Evolutionary conservation across 2,797 vertebrate species (phyloP).

Genomic region (Fistularia tabacaria): DNA sequence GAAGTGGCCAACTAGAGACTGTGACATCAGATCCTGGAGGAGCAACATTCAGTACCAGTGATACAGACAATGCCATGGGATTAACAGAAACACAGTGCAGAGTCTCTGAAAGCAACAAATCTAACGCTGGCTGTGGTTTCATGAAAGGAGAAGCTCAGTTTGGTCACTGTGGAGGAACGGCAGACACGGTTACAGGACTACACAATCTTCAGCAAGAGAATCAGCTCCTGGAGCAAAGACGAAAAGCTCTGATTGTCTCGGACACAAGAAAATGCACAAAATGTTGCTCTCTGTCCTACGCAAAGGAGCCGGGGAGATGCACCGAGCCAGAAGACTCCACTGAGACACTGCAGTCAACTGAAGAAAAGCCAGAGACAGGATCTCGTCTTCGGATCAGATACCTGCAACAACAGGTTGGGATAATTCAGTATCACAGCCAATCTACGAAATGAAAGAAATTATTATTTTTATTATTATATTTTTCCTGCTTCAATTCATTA

Average conservation of each 20-base stretch:
- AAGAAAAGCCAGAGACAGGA: slow-evolving; percentile 17
- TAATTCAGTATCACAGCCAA: too few species aligned
- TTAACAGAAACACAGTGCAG: slow-evolving; percentile 3
- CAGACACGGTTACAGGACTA: slow-evolving; percentile 34
- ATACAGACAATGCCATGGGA: background rate
- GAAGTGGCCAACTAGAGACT: background rate
- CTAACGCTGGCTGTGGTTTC: slow-evolving; percentile 19
- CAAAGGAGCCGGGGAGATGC: slow-evolving; percentile 3
- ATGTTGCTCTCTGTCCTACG: slow-evolving; percentile 8
- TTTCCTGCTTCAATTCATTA: too few species aligned
- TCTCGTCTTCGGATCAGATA: slow-evolving; percentile 28
- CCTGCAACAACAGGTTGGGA: slow-evolving; percentile 60
- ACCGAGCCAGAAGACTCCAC: slow-evolving; percentile 7
- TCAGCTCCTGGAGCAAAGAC: slow-evolving; percentile 48
- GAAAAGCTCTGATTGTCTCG: slow-evolving; percentile 3
- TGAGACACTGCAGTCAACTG: slow-evolving; percentile 8
- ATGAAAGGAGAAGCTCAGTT: slow-evolving; percentile 10
- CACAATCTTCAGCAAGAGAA: slow-evolving; percentile 50
- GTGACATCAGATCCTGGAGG: slow-evolving; percentile 11
- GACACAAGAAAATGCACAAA: background rate
- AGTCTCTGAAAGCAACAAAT: slow-evolving; percentile 16
- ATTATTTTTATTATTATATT: too few species aligned
- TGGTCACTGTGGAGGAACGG: slow-evolving; percentile 11
- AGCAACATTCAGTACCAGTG: background rate
- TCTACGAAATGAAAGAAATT: too few species aligned